These are phyloP conservation scores for Uria aalge DNA, from an alignment of 2,113 vertebrate genomes.

Conservation along the genomic window DNA sequence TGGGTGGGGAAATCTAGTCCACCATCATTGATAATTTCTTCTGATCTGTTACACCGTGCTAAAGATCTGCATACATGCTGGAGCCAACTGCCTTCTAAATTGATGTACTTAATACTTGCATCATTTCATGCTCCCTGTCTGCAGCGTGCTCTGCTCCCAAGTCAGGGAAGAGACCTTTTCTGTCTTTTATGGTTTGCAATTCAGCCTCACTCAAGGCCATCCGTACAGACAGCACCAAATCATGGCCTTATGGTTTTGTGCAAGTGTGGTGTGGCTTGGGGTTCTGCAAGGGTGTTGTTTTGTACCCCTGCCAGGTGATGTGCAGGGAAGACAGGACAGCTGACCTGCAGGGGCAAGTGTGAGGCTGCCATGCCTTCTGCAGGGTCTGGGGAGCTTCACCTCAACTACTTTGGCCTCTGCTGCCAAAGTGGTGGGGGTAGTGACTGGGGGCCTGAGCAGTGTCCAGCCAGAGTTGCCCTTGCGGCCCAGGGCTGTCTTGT, in stretches of 20 bases:
- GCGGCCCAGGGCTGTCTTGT: neutral
- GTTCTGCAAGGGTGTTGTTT: neutral
- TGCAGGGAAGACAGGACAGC: neutral
- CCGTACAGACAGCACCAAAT: neutral
- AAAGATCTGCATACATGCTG: neutral
- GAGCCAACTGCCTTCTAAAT: neutral
- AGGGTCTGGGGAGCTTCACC: neutral
- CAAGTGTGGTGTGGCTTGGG: neutral
- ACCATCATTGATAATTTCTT: neutral
- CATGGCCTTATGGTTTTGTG: neutral
- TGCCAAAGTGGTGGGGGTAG: no score
- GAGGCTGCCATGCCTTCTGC: neutral
- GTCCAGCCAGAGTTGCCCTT: fast-evolving
- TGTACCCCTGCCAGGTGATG: neutral
- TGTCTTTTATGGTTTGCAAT: neutral
- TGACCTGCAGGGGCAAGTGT: neutral
- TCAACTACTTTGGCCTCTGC: neutral
- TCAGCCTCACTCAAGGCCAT: neutral
- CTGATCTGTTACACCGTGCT: neutral
- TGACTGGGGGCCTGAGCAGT: fast-evolving
- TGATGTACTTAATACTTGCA: neutral
- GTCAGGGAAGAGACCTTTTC: neutral
- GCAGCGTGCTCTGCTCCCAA: neutral
- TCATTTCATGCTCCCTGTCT: neutral
- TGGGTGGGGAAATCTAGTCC: neutral